phyloP scores from a whole-genome alignment of 2,888 invertebrate genomes.

The Nipponacmea schrenckii region DNA sequence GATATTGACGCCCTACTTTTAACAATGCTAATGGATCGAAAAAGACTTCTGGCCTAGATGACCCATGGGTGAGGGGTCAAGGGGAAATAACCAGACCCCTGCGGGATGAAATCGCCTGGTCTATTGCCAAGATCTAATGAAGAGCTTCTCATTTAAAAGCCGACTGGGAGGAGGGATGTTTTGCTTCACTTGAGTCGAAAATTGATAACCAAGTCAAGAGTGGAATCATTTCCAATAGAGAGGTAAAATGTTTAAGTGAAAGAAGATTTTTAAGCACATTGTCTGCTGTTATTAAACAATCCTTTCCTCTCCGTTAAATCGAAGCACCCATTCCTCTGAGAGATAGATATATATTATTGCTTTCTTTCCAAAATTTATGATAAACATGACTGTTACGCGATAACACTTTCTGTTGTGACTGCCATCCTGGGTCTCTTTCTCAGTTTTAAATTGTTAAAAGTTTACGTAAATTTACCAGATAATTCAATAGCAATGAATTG shows the following conservation, averaged over 20 bases:
- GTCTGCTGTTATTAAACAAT: no score
- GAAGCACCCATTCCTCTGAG: no score
- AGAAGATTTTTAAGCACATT: no score
- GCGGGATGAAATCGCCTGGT: not conserved
- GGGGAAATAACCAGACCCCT: not conserved
- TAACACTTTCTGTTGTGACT: no score
- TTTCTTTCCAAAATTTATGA: no score
- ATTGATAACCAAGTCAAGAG: no score
- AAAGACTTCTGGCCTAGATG: slow-evolving; percentile 1
- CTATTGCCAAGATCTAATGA: not conserved
- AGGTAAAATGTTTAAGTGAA: no score
- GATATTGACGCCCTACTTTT: not conserved
- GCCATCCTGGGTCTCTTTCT: no score
- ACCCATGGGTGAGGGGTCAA: slow-evolving; percentile 6
- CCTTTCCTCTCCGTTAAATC: no score
- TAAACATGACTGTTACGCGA: no score
- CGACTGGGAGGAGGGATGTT: not conserved
- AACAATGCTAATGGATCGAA: not conserved
- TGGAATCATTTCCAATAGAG: no score
- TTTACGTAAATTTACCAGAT: slow-evolving; percentile 27
- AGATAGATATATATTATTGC: no score
- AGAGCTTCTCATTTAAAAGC: slow-evolving; percentile 1
- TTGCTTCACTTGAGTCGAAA: not conserved
- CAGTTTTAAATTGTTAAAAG: not conserved
- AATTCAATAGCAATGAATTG: slow-evolving; percentile 28